These are phyloP conservation scores for Chrysotoxum bicinctum DNA, from an alignment of 2,888 invertebrate species.

Conservation along the genomic window DNA sequence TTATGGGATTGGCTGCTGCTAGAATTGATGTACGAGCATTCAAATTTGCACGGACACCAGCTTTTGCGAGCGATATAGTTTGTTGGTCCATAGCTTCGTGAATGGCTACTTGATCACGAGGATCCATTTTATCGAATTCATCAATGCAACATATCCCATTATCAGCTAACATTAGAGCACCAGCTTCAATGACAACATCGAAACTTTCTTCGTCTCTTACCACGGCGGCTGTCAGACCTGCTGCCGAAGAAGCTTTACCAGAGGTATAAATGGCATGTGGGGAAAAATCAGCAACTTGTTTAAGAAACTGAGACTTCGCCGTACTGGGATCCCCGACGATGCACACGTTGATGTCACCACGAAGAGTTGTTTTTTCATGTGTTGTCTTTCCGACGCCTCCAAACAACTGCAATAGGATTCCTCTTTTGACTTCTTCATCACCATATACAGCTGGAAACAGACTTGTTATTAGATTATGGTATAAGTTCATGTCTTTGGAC, in stretches of 20 bases:
- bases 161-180: slow-evolving; percentile 99
- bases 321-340: slow-evolving; percentile 99
- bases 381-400: slow-evolving; percentile 98
- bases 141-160: slow-evolving; percentile 99
- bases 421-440: slow-evolving; percentile 97
- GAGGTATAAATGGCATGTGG: slow-evolving; percentile 99
- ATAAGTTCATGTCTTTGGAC: slow-evolving; percentile 96
- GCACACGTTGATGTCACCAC: slow-evolving; percentile 98
- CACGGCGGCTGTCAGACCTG: slow-evolving; percentile 99
- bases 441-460: slow-evolving; percentile 98
- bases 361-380: slow-evolving; percentile 92
- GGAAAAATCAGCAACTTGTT: slow-evolving; percentile 96
- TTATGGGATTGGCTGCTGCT: slow-evolving; percentile 98
- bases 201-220: slow-evolving; percentile 98
- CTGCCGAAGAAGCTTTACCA: slow-evolving; percentile 98
- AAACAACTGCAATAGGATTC: slow-evolving; percentile 96
- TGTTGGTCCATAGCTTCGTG: slow-evolving; percentile 99
- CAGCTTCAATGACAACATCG: slow-evolving; percentile 99
- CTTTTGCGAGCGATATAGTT: slow-evolving; percentile 99
- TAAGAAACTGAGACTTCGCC: slow-evolving; percentile 98
- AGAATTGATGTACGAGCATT: slow-evolving; percentile 98
- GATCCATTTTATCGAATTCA: slow-evolving; percentile 99
- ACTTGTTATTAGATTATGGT: slow-evolving; percentile 93
- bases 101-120: slow-evolving; percentile 98
- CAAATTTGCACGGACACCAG: slow-evolving; percentile 97